These are phyloP conservation scores for Knipowitschia caucasica DNA, from an alignment of 2,797 vertebrate species.

Conservation along the genomic window DNA sequence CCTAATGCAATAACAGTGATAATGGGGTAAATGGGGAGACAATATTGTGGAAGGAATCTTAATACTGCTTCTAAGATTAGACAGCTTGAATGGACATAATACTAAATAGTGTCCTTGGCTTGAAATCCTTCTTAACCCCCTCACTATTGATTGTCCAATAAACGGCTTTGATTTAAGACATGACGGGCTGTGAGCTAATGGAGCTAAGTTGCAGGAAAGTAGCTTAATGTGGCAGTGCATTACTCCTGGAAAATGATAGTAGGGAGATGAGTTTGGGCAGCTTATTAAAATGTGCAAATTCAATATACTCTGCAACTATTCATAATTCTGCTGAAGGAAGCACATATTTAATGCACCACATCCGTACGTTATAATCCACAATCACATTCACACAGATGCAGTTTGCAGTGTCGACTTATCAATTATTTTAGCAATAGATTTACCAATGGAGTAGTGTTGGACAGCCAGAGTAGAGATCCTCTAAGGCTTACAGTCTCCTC, in stretches of 20 bases:
- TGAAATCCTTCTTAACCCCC: slow-evolving; percentile 27
- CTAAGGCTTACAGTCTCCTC: slow-evolving; percentile 77
- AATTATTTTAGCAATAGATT: slow-evolving; percentile 34
- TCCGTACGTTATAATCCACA: slow-evolving; percentile 24
- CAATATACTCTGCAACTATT: background rate
- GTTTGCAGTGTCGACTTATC: background rate
- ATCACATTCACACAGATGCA: slow-evolving; percentile 8
- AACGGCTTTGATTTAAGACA: slow-evolving; percentile 30
- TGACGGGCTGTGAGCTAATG: slow-evolving; percentile 33
- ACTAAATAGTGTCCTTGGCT: slow-evolving; percentile 19
- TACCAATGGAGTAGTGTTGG: slow-evolving; percentile 81
- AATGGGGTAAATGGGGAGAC: background rate
- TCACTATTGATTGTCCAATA: slow-evolving; percentile 47
- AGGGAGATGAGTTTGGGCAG: background rate
- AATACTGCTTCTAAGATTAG: slow-evolving; percentile 17
- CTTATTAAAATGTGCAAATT: background rate
- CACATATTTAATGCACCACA: slow-evolving; percentile 22
- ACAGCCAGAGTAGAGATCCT: slow-evolving; percentile 81
- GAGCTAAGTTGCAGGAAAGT: slow-evolving; percentile 27
- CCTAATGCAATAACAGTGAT: background rate
- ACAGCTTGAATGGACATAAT: slow-evolving; percentile 29
- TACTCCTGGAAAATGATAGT: slow-evolving; percentile 13
- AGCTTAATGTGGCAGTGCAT: slow-evolving; percentile 30
- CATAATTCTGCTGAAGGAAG: slow-evolving; percentile 34
- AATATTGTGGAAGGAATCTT: background rate